Evolutionary conservation across 1,140 invertebrate species (phyloP), one percentile per base, ranked within the genome.

Genomic region (Drosophila pandora): DNA sequence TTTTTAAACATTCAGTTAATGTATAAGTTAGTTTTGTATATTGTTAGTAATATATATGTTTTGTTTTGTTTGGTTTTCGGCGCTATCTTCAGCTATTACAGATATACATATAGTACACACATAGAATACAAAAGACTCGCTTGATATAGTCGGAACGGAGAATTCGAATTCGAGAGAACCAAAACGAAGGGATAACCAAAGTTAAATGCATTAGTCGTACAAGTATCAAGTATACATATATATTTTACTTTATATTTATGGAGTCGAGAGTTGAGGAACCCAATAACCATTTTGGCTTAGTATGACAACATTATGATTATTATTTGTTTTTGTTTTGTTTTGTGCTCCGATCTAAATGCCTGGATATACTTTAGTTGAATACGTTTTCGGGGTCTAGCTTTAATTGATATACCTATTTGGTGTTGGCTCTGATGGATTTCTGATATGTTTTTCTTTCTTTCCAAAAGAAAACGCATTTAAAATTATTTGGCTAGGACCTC

Each of bases 1-100:
- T 59, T 49, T 75, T 75, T 67, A 65, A 75, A 75, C 71, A 75
- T 65, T 59, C 71, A 75, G 54, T 74, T 63, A 67, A 37, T 45
- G 60, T 71, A 61, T 73, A 56, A 73, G 48, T 60, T 37, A 47
- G 25, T 72, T 68, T 61, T 56, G 45, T 74, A 56, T 73, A 56
- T 25, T 62, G 12, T 52, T 64, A 32, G 62, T 56, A 17, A 61
- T 74, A 57, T 57, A n/a, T 53, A 32, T 34, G 34, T 37, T 32
- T 30, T 8, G 48, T 55, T 71, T 59, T 48, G 32, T 54, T 70
- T 39, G 45, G 21, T 10, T 30, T 43, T 22, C 30, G 7, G 2
- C 13, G 17, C 22, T 21, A 32, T 49, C 12, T 61, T 22, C 60
- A 22, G 41, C 58, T 52, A 41, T 48, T 50, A 30, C 45, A 32